Percentiles rank a stretch among this genome's conserved stretches.
phyloP scores from a whole-genome alignment of 2,113 vertebrate species.

The Brachirus orientalis region DNA sequence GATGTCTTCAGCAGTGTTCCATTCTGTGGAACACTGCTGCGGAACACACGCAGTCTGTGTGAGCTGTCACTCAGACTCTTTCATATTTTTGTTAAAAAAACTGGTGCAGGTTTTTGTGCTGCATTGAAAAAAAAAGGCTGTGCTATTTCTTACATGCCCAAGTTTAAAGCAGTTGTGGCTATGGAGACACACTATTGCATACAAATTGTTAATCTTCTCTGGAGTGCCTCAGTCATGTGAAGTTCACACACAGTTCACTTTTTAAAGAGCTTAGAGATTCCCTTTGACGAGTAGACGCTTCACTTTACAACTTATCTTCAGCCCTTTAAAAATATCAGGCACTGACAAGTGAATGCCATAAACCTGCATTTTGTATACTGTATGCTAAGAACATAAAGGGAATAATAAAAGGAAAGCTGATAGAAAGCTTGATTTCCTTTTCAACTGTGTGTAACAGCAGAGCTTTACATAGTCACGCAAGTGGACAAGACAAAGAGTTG shows the following conservation, averaged over 20 bases:
- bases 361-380: constrained; percentile 12
- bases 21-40: too few relatives aligned
- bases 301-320: constrained; percentile 8
- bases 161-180: constrained; percentile 1
- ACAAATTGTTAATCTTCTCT: constrained; percentile 30
- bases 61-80: constrained; percentile 2
- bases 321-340: constrained; percentile 33
- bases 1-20: background rate
- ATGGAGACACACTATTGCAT: background rate
- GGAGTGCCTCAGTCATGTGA: constrained; percentile 22
- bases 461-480: constrained; percentile 3
- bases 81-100: background rate
- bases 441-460: too few relatives aligned
- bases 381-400: background rate
- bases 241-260: constrained; percentile 45
- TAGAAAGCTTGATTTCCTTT: background rate
- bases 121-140: background rate
- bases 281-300: constrained; percentile 29
- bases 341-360: constrained; percentile 13
- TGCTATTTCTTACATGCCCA: background rate
- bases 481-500: background rate
- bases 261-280: constrained; percentile 29
- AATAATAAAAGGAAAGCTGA: constrained; percentile 16
- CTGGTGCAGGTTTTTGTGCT: too few relatives aligned
- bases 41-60: background rate